Evolutionary conservation across 2,888 invertebrate species (phyloP), one percentile per base, ranked within the genome.

Genomic region (Drosophila subquinaria): DNA sequence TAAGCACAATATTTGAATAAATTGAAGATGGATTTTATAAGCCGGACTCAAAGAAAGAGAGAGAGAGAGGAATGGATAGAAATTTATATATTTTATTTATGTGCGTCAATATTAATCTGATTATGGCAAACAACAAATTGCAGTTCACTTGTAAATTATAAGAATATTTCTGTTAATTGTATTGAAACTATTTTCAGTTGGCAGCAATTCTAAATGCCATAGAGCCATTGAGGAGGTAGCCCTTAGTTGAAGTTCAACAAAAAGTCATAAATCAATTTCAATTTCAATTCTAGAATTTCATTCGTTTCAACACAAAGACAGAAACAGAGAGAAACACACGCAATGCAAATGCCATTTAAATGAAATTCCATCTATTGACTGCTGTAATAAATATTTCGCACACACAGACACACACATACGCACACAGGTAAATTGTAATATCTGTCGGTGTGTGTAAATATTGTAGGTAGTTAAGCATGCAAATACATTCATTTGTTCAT

Each of bases 401-500:
- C 15, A 36, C 66, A 57, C 47, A 52, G 45, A 47, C 40, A 27
- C 53, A 17, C 5, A 50, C 57, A 55, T 4, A 23, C 23, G 40
- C 42, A 20, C 50, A 20, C 4, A 48, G n/a, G 23, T 13, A 20
- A 27, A 60, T 15, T 15, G 27, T 57, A 57, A 47, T 63, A 35
- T 47, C 27, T 69, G 17, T 68, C 20, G 48, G 59, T 56, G 13
- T 42, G 63, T 69, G 66, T 50, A 67, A 68, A 78, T 71, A 63
- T 62, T 73, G 69, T 72, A 57, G 66, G 62, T 69, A 66, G 64
- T 61, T 73, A 62, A 48, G 55, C 64, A 55, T 76, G 66, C 30
- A 53, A 66, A 62, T 69, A 63, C 63, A 78, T 86, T 74, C 65
- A 69, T 72, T 81, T 78, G 69, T 66, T 61, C 74, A 64, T 64